A percentile compares a stretch with the other conserved stretches of the same genome.
Conservation (phyloP, 2,113 vertebrate species). For the Chamaetylas fuelleborni region DNA sequence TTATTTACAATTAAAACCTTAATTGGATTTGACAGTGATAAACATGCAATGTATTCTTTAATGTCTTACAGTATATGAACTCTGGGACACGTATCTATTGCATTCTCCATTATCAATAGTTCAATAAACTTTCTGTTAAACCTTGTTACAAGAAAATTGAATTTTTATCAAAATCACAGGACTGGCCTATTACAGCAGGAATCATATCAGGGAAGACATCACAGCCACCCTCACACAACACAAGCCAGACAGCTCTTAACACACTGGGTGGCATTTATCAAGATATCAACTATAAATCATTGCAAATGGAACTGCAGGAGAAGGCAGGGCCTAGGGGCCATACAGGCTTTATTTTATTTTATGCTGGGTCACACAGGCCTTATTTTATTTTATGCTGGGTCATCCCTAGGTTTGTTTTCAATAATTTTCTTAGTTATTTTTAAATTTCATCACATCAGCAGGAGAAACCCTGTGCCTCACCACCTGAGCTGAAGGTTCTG, state of each 20-base stretch:
- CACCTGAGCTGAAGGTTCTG: neutral
- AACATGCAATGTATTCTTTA: neutral
- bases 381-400: neutral
- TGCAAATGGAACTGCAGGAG: neutral
- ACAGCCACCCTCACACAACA: neutral
- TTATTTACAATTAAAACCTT: neutral
- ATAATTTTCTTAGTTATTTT: neutral
- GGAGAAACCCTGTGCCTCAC: neutral
- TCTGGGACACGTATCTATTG: neutral
- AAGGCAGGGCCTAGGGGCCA: neutral
- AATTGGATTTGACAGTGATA: neutral
- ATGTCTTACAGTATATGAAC: neutral
- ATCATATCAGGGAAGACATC: neutral
- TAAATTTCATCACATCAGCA: neutral
- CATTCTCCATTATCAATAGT: slow-evolving; percentile 27
- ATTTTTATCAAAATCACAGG: slow-evolving; percentile 39
- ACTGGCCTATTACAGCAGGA: neutral
- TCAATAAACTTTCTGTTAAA: slow-evolving; percentile 46
- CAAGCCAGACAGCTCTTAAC: neutral
- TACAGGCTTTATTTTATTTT: neutral
- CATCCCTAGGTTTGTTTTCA: neutral
- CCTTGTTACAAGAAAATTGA: slow-evolving; percentile 50
- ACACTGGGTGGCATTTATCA: neutral
- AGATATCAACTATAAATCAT: neutral
- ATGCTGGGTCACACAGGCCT: neutral